Evolutionary conservation across 1,140 invertebrate genomes (phyloP).

Genomic region (Drosophila albomicans): DNA sequence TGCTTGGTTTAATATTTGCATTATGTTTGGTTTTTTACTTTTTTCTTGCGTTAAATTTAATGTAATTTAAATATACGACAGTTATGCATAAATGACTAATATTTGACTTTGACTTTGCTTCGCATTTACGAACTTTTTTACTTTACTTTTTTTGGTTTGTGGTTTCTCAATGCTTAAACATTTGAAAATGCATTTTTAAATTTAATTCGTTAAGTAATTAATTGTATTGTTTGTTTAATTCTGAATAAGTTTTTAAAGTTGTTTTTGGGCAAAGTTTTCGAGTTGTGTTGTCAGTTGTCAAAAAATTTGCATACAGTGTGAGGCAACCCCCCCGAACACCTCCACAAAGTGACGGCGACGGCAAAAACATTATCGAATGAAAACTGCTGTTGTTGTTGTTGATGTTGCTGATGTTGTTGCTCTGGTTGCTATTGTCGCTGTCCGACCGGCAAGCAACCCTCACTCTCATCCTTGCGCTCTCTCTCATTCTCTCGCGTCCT

Average conservation of each 20-base stretch:
- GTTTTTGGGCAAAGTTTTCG: slow-evolving; percentile 71
- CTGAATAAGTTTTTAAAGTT: slow-evolving; percentile 75
- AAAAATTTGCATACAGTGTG: slow-evolving; percentile 72
- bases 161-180: slow-evolving; percentile 71
- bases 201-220: slow-evolving; percentile 69
- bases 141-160: slow-evolving; percentile 11
- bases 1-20: slow-evolving; percentile 38
- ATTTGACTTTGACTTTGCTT: slow-evolving; percentile 49
- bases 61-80: slow-evolving; percentile 74
- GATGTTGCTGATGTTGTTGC: slow-evolving; percentile 31
- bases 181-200: slow-evolving; percentile 83
- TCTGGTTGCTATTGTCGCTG: slow-evolving; percentile 36
- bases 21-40: background rate
- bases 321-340: slow-evolving; percentile 23
- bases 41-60: slow-evolving; percentile 3
- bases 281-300: slow-evolving; percentile 57
- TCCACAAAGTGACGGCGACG: slow-evolving; percentile 2
- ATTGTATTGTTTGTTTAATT: slow-evolving; percentile 45
- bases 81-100: slow-evolving; percentile 78
- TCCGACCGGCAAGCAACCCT: slow-evolving; percentile 66
- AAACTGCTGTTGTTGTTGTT: slow-evolving; percentile 16
- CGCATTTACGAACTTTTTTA: slow-evolving; percentile 22
- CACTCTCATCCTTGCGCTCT: slow-evolving; percentile 17
- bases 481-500: background rate
- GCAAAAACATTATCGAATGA: slow-evolving; percentile 49